Evolutionary conservation across 2,888 invertebrate genomes (phyloP).

Genomic region (Cryptocephalus primarius): DNA sequence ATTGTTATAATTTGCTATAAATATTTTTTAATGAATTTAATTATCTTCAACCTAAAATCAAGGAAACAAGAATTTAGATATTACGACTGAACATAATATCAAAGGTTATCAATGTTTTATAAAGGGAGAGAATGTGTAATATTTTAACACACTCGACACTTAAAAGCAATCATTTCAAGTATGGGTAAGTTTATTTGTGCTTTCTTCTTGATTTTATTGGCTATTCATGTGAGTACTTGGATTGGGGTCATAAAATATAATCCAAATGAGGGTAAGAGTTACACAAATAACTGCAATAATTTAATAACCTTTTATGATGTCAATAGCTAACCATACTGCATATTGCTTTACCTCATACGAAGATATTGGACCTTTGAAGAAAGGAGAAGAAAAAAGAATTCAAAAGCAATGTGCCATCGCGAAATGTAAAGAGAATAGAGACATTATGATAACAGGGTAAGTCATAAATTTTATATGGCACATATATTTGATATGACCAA

Average conservation of each 20-base stretch:
- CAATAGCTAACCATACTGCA: too few relatives aligned
- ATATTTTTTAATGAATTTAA: too few relatives aligned
- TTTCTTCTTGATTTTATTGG: neutral
- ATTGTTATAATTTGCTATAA: neutral
- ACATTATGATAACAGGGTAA: constrained; percentile 5
- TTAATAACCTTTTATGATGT: neutral
- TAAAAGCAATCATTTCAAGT: neutral
- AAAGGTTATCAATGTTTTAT: too few relatives aligned
- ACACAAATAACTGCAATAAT: neutral
- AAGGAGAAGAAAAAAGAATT: constrained; percentile 4
- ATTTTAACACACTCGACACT: neutral
- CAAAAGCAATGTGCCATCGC: constrained; percentile 4
- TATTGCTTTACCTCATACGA: too few relatives aligned
- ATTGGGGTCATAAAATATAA: constrained; percentile 1
- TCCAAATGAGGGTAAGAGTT: constrained; percentile 4
- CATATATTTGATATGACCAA: too few relatives aligned
- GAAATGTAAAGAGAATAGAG: constrained; percentile 2
- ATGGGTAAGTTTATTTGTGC: neutral
- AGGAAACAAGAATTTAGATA: too few relatives aligned
- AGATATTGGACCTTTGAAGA: constrained; percentile 4
- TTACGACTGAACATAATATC: too few relatives aligned
- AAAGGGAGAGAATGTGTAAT: neutral
- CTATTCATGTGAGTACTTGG: constrained; percentile 4
- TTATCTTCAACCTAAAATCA: too few relatives aligned
- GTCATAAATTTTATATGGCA: neutral